A percentile compares a stretch with the other conserved stretches of the same genome.
These are phyloP conservation scores for Drosophila sucinea DNA, from an alignment of 1,140 invertebrate genomes.

Conservation along the genomic window DNA sequence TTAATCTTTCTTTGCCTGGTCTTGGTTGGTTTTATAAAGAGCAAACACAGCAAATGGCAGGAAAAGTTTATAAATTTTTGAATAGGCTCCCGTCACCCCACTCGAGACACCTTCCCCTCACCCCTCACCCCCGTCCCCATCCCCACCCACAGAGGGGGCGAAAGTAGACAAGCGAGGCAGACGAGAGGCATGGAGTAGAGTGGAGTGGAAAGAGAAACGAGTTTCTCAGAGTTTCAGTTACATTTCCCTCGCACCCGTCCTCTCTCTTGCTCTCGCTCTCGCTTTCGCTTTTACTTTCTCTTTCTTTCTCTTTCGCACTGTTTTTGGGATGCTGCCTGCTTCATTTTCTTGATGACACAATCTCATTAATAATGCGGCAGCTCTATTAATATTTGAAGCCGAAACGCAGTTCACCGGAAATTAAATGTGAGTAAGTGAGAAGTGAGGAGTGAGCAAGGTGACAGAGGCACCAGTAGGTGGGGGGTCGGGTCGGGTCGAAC, in stretches of 20 bases:
- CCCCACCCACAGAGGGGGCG: constrained; percentile 34
- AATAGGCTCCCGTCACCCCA: constrained; percentile 33
- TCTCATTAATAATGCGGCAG: constrained; percentile 73
- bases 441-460: background rate
- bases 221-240: constrained; percentile 12
- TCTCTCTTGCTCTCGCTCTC: background rate
- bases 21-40: constrained; percentile 12
- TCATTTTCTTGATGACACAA: constrained; percentile 78
- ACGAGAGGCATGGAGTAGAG: background rate
- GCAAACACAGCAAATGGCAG: constrained; percentile 32
- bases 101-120: too few relatives aligned
- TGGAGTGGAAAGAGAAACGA: background rate
- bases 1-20: constrained; percentile 6
- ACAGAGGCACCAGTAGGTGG: background rate
- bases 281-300: background rate
- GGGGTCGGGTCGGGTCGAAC: background rate
- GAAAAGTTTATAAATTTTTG: constrained; percentile 69
- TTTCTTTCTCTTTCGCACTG: background rate
- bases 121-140: background rate
- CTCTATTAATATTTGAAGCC: constrained; percentile 77
- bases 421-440: constrained; percentile 60
- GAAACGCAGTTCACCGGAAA: constrained; percentile 66
- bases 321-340: constrained; percentile 29
- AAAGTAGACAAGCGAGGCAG: constrained; percentile 50
- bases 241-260: background rate